Conservation (phyloP, 2,888 invertebrate genomes). For the Eristalis intricaria region DNA sequence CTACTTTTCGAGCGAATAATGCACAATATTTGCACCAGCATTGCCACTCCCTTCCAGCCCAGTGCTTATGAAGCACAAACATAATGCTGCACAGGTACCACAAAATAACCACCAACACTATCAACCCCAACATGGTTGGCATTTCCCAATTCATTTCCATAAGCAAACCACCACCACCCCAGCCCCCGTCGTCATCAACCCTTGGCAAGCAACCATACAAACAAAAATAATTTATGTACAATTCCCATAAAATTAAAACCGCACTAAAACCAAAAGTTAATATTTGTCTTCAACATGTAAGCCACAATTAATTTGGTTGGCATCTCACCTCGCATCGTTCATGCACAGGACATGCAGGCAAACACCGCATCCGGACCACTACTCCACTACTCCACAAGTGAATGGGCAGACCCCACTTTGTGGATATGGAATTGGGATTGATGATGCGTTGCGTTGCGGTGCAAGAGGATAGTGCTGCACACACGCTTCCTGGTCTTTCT, state of each 20-base stretch:
- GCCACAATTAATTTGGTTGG: constrained; percentile 78
- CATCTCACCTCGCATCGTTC: constrained; percentile 66
- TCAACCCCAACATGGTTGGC: constrained; percentile 52
- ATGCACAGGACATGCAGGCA: constrained; percentile 66
- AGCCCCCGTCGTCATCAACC: background rate
- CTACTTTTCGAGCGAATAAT: constrained; percentile 8
- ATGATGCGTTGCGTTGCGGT: background rate
- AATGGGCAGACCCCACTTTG: background rate
- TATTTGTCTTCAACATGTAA: constrained; percentile 78
- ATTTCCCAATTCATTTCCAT: constrained; percentile 63
- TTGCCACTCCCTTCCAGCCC: background rate
- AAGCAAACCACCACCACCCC: constrained; percentile 55
- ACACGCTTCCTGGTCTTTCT: constrained; percentile 45
- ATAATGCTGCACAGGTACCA: constrained; percentile 52
- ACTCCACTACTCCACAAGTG: background rate
- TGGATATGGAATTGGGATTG: background rate
- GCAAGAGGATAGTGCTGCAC: constrained; percentile 15
- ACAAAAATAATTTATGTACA: constrained; percentile 75
- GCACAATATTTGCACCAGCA: constrained; percentile 17
- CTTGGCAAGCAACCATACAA: constrained; percentile 33
- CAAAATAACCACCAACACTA: constrained; percentile 63
- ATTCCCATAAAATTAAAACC: constrained; percentile 77
- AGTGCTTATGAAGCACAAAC: constrained; percentile 54
- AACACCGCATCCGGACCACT: constrained; percentile 13
- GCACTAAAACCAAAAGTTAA: constrained; percentile 78